Conservation (phyloP, 1,140 invertebrate genomes). For the Augochlora pura region DNA sequence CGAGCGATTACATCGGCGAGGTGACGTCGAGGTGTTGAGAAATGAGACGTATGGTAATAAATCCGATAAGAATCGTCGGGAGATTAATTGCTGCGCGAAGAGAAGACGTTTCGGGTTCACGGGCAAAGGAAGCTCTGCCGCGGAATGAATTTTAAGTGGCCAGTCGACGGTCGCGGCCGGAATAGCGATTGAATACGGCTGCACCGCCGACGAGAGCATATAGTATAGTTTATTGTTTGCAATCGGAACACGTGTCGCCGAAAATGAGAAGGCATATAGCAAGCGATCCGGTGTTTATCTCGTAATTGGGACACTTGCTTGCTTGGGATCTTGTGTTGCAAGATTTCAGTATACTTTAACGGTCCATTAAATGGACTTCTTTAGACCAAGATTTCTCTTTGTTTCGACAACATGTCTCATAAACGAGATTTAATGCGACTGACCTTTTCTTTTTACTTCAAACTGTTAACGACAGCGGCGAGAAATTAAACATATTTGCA, state of each 20-base stretch:
- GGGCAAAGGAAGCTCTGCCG: conserved; percentile 27
- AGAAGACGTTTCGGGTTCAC: conserved; percentile 15
- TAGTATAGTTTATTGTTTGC: conserved; percentile 14
- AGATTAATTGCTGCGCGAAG: conserved; percentile 8
- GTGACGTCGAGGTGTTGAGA: neutral
- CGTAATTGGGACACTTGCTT: neutral
- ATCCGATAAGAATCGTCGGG: neutral
- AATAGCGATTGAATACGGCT: conserved; percentile 1
- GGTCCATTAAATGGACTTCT: no score
- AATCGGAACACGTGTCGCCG: conserved; percentile 23
- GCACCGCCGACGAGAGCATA: neutral
- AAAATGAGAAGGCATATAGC: neutral
- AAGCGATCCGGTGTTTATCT: neutral
- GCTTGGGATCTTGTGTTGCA: neutral
- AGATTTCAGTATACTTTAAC: no score
- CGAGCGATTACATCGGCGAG: neutral
- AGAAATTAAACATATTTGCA: no score
- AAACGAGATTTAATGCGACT: no score
- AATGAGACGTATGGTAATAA: neutral
- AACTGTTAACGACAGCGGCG: no score
- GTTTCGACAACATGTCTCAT: no score
- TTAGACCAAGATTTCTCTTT: no score
- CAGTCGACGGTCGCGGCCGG: neutral
- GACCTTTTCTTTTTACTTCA: no score
- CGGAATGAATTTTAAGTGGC: conserved; percentile 18